phyloP scores from a whole-genome alignment of 2,888 invertebrate species.

The Parnassius mnemosyne region DNA sequence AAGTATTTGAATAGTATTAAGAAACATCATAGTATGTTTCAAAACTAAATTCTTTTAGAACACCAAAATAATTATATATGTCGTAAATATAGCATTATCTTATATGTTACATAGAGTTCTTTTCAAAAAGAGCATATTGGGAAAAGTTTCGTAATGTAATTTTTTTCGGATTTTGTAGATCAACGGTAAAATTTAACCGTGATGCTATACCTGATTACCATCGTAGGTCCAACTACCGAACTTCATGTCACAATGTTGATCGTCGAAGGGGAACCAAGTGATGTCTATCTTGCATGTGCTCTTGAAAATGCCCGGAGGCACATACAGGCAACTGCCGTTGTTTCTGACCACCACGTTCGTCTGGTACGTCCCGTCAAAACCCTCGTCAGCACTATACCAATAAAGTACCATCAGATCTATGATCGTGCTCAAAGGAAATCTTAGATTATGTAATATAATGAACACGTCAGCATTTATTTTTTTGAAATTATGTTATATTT shows the following conservation, averaged over 20 bases:
- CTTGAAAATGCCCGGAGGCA: slow-evolving; percentile 99
- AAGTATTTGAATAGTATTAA: too few relatives aligned
- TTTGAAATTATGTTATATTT: too few relatives aligned
- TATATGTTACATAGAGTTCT: background rate
- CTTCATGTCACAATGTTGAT: slow-evolving; percentile 99
- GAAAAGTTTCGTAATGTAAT: slow-evolving; percentile 4
- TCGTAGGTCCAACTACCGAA: slow-evolving; percentile 99
- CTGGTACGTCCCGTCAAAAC: slow-evolving; percentile 99
- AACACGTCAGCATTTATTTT: too few relatives aligned
- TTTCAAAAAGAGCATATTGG: slow-evolving; percentile 7
- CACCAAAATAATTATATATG: too few relatives aligned
- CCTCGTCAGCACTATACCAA: slow-evolving; percentile 96
- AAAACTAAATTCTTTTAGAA: too few relatives aligned
- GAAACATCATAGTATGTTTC: too few relatives aligned
- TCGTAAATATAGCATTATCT: too few relatives aligned
- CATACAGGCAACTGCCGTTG: slow-evolving; percentile 99
- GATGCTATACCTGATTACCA: slow-evolving; percentile 91
- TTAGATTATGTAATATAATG: too few relatives aligned
- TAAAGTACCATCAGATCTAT: slow-evolving; percentile 48
- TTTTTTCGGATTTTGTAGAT: background rate
- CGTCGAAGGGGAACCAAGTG: slow-evolving; percentile 99
- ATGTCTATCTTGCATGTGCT: slow-evolving; percentile 99
- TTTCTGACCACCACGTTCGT: slow-evolving; percentile 99
- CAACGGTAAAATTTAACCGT: slow-evolving; percentile 10
- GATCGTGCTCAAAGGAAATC: slow-evolving; percentile 3